phyloP scores from a whole-genome alignment of 2,797 vertebrate species.

The Hypotaenidia okinawae region DNA sequence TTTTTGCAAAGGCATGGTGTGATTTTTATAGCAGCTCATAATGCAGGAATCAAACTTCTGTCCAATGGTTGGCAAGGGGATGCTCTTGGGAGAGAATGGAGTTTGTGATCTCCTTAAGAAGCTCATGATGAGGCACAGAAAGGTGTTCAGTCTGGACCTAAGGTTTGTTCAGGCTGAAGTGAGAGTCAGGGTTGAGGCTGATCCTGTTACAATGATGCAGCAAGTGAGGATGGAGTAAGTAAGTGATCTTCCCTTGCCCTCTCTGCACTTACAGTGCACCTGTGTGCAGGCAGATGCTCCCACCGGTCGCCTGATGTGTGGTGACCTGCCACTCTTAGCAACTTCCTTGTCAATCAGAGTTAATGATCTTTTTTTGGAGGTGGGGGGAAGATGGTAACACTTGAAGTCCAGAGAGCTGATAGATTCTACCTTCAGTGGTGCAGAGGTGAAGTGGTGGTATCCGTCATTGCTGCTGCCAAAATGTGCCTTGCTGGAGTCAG shows the following conservation, averaged over 20 bases:
- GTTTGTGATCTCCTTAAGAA: neutral
- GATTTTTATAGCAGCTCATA: neutral
- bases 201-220: neutral
- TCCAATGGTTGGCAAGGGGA: neutral
- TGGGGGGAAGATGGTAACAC: neutral
- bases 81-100: neutral
- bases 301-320: accelerated
- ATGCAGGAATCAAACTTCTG: neutral
- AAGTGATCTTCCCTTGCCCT: accelerated
- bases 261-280: too few relatives aligned
- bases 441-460: too few relatives aligned
- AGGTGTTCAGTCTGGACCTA: neutral
- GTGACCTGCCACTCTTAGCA: neutral
- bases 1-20: neutral
- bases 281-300: neutral
- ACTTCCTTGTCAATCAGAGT: neutral
- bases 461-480: neutral
- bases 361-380: too few relatives aligned
- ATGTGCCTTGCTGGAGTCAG: neutral
- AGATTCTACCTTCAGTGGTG: neutral
- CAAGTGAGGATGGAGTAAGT: neutral
- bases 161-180: neutral
- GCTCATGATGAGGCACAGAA: neutral
- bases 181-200: neutral
- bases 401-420: neutral